Evolutionary conservation across 2,113 vertebrate species (phyloP).

Genomic region (Perca flavescens): DNA sequence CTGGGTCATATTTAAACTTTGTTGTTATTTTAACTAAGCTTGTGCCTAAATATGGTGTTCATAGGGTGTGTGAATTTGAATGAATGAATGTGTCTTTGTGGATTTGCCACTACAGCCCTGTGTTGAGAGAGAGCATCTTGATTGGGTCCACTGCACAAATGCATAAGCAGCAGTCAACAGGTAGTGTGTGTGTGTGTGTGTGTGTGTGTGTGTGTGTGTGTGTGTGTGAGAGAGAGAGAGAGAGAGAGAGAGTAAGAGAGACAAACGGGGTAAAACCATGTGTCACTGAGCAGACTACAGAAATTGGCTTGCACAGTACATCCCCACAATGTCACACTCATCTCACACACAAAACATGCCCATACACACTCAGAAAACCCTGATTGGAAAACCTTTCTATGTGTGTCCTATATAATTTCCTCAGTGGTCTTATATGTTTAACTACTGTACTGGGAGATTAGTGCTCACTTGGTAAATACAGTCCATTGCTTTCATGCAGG

Average conservation of each 20-base stretch:
- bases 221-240: neutral
- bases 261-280: conserved; percentile 5
- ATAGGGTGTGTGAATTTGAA: conserved; percentile 13
- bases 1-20: neutral
- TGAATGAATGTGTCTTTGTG: conserved; percentile 2
- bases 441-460: conserved; percentile 17
- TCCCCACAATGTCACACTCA: conserved; percentile 8
- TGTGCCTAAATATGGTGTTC: neutral
- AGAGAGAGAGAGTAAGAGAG: conserved; percentile 17
- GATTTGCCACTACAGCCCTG: neutral
- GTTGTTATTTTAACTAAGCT: neutral
- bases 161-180: conserved; percentile 31
- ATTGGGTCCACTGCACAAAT: conserved; percentile 43
- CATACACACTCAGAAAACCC: conserved; percentile 1
- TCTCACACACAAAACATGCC: neutral
- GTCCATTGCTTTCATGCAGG: conserved; percentile 3
- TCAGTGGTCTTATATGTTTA: neutral
- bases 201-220: too few relatives aligned
- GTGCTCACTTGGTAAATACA: conserved; percentile 1
- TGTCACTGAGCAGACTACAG: conserved; percentile 21
- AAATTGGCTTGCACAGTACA: conserved; percentile 4
- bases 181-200: conserved; percentile 12
- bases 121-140: conserved; percentile 11
- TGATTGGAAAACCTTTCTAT: neutral
- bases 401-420: neutral